A percentile compares a stretch with the other conserved stretches of the same genome.
These are phyloP conservation scores for Anagyrus pseudococci DNA, from an alignment of 2,888 invertebrate genomes.

Conservation along the genomic window DNA sequence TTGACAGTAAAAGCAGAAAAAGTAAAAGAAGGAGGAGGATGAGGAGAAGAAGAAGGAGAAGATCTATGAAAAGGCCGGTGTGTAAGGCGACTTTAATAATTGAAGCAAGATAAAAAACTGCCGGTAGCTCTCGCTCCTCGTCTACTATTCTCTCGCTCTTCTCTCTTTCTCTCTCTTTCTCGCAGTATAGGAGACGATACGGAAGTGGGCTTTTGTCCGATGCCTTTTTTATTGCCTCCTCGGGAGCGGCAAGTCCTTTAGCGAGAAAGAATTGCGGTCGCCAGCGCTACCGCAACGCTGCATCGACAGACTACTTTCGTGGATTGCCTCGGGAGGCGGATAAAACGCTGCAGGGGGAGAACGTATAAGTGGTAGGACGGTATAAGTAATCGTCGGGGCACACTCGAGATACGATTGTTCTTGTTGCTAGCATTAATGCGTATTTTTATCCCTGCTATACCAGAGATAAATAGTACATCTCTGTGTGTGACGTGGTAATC, in stretches of 20 bases:
- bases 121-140: neutral
- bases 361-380: conserved; percentile 14
- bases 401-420: no score
- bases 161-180: no score
- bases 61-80: neutral
- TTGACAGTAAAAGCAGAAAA: no score
- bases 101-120: conserved; percentile 8
- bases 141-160: no score
- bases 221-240: conserved; percentile 29
- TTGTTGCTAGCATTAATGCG: no score
- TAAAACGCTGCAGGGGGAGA: neutral
- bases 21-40: no score
- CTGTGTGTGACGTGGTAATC: no score
- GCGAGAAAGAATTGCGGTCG: conserved; percentile 27
- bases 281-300: neutral
- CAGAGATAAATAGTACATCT: no score
- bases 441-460: no score
- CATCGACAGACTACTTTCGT: conserved; percentile 13
- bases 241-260: neutral
- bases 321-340: conserved; percentile 13
- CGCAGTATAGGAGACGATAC: neutral
- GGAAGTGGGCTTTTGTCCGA: conserved; percentile 17
- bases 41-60: no score
- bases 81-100: conserved; percentile 22
- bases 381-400: conserved; percentile 21